Evolutionary conservation across 2,113 vertebrate genomes (phyloP).

Genomic region (Urocynchramus pylzowi): DNA sequence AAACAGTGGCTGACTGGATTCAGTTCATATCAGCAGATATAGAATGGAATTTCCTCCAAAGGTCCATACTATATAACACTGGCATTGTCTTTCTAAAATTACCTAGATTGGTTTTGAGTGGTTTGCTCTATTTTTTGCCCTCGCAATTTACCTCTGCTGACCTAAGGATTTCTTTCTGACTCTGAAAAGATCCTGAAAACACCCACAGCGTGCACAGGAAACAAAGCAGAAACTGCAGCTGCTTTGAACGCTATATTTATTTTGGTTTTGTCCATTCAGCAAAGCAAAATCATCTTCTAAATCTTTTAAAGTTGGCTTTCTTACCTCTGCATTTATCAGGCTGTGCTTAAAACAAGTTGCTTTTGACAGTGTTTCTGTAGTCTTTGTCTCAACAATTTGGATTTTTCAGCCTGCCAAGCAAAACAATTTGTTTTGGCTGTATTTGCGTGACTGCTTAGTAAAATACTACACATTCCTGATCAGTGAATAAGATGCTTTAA

Average conservation of each 20-base stretch:
- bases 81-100: neutral
- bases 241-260: neutral
- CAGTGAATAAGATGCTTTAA: constrained; percentile 64
- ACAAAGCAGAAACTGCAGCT: neutral
- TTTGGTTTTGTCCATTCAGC: constrained; percentile 32
- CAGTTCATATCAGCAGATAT: neutral
- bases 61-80: accelerated
- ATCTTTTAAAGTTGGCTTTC: neutral
- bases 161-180: neutral
- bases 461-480: constrained; percentile 70
- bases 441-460: constrained; percentile 28
- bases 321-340: neutral
- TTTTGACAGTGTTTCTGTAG: constrained; percentile 17
- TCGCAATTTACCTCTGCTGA: neutral
- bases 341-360: neutral
- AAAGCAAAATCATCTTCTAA: constrained; percentile 9
- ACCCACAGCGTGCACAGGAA: neutral
- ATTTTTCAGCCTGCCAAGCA: constrained; percentile 58
- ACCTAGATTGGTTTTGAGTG: neutral
- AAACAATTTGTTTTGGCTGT: constrained; percentile 66
- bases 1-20: neutral
- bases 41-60: neutral
- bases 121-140: neutral
- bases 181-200: neutral
- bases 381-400: constrained; percentile 44